phyloP scores from a whole-genome alignment of 2,888 invertebrate species.

The Lasius fuliginosus region DNA sequence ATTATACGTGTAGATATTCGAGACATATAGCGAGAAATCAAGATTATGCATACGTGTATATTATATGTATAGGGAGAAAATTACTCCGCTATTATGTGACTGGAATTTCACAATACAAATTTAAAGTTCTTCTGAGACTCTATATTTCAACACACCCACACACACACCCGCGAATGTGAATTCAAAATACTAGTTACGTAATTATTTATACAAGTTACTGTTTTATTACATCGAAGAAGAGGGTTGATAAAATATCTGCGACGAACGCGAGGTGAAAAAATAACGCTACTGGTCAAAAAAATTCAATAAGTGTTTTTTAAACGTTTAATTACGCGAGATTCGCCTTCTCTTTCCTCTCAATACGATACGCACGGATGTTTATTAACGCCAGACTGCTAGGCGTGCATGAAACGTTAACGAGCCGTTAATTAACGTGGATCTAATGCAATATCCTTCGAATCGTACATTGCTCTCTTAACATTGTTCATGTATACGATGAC shows the following conservation, averaged over 20 bases:
- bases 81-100: not conserved
- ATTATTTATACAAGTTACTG: not conserved
- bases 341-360: not conserved
- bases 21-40: not conserved
- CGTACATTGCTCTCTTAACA: not conserved
- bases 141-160: not conserved
- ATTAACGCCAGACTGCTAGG: not conserved
- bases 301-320: slow-evolving; percentile 7
- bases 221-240: not conserved
- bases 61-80: not conserved
- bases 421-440: slow-evolving; percentile 44
- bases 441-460: slow-evolving; percentile 36
- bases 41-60: not conserved
- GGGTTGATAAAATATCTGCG: not conserved
- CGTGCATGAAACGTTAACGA: slow-evolving; percentile 29
- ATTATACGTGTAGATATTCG: not conserved
- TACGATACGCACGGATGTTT: slow-evolving; percentile 19
- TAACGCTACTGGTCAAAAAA: slow-evolving; percentile 13
- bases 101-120: not conserved
- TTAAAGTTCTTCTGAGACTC: not conserved
- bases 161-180: not conserved
- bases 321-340: not conserved
- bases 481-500: not conserved
- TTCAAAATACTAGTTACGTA: not conserved
- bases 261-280: not conserved